Conservation (phyloP, 1,140 invertebrate species). For the Hesperophylax magnus region DNA sequence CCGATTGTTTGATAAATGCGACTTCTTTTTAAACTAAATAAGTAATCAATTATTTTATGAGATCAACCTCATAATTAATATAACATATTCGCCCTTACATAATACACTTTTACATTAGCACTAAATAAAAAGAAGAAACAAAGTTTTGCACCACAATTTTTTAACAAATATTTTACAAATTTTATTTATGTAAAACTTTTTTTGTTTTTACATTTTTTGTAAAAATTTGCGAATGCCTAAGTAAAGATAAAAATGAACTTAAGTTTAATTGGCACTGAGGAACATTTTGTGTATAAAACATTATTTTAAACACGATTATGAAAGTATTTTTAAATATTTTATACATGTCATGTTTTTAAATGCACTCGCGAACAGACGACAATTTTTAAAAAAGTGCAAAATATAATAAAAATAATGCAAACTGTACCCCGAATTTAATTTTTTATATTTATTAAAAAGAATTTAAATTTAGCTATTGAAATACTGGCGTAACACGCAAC, state of each 20-base stretch:
- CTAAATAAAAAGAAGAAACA: constrained; percentile 50
- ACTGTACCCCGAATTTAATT: too few species aligned
- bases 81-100: constrained; percentile 33
- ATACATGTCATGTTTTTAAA: constrained; percentile 11
- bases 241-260: constrained; percentile 43
- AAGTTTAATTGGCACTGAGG: constrained; percentile 55
- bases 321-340: neutral
- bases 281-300: constrained; percentile 42
- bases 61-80: constrained; percentile 51
- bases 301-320: neutral
- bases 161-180: constrained; percentile 16
- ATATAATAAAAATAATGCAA: too few species aligned
- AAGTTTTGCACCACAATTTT: constrained; percentile 41
- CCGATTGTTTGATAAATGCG: constrained; percentile 12
- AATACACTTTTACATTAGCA: constrained; percentile 39
- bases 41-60: constrained; percentile 51
- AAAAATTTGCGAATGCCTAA: constrained; percentile 36
- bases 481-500: too few species aligned
- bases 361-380: neutral
- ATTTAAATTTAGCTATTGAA: too few species aligned
- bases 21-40: constrained; percentile 34
- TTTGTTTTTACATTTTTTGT: constrained; percentile 9
- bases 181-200: too few species aligned
- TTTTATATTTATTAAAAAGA: too few species aligned
- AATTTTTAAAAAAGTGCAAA: too few species aligned